phyloP scores from a whole-genome alignment of 30 jellyfish, hydroid and myxozoan species.

The Aurelia aurita complex sp. Pacific region DNA sequence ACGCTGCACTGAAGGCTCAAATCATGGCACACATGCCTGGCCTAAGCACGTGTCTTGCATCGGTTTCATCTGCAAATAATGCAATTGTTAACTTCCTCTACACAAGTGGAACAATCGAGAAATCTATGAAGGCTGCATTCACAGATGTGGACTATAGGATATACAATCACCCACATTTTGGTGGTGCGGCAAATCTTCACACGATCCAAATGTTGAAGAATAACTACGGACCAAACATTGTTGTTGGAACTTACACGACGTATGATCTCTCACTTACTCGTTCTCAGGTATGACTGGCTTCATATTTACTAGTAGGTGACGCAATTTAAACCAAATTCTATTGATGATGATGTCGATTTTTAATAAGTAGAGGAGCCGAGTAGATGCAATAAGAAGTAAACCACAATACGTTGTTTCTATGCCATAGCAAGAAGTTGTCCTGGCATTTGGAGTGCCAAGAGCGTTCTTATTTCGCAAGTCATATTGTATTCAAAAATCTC shows the following conservation, averaged over 20 bases:
- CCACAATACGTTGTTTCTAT: no score
- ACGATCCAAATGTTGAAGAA: slow-evolving; percentile 24
- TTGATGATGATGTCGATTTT: no score
- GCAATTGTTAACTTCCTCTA: slow-evolving; percentile 22
- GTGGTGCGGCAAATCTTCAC: not conserved
- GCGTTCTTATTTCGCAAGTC: no score
- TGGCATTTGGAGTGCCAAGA: no score
- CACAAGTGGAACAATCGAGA: slow-evolving; percentile 45
- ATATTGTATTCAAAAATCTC: no score
- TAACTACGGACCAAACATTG: slow-evolving; percentile 31
- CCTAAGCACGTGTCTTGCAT: slow-evolving; percentile 24
- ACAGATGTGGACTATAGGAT: slow-evolving; percentile 18
- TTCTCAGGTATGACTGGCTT: not conserved
- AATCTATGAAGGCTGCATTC: slow-evolving; percentile 43
- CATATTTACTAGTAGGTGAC: no score
- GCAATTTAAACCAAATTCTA: no score
- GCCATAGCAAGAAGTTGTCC: no score
- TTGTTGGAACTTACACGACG: slow-evolving; percentile 46
- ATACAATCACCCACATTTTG: slow-evolving; percentile 26
- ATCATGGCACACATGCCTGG: not conserved
- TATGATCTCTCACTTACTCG: slow-evolving; percentile 18
- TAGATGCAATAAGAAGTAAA: no score
- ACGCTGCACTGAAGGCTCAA: slow-evolving; percentile 4
- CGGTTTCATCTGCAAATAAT: slow-evolving; percentile 21
- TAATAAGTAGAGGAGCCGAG: no score